Evolutionary conservation across 2,797 vertebrate genomes (phyloP), one percentile per base, ranked within the genome.

Genomic region (Cichlasoma orientale): DNA sequence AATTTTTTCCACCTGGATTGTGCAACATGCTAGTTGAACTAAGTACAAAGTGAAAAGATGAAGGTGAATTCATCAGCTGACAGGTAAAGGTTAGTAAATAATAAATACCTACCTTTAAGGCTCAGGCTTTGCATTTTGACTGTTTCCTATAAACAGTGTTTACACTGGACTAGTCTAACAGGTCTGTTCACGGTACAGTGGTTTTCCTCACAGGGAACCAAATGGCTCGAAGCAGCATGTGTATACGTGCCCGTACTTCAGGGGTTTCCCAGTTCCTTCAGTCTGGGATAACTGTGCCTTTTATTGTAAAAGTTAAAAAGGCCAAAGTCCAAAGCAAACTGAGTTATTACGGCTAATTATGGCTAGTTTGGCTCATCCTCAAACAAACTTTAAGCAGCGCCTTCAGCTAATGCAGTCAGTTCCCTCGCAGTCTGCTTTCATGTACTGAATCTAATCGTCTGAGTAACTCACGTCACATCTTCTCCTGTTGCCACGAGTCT

Each of bases 261-360:
- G 23, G 0, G 38, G 38, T 44, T 66, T 66, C 38, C 23, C 61
- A 27, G 1, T 19, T 47, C 38, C 16, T 66, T 44, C 47, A 44
- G 38, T 47, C 25, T 47, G 23, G 9, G 13, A 44, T 0, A 47
- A 16, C 2, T 1, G 19, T 44, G 38, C 21, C 59, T 63, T 44
- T 44, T 44, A 19, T 44, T 19, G 38, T 66, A 27, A 19, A 66
- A 47, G 38, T 27, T 66, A 47, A 47, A 63, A 0, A 66, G 61
- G 14, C 38, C 14, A 47, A 47, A 66, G 38, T 9, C 36, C 4
- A 44, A 6, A 0, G 0, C 14, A 47, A 47, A 66, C 38, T 19
- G 38, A 1, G 23, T 2, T 27, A 0, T 47, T 44, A 6, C 16
- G 1, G 36, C 0, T 1, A 25, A 23, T 3, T 44, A 25, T 0